Conservation (phyloP, 1,140 invertebrate species). For the Neodiprion virginianus region DNA sequence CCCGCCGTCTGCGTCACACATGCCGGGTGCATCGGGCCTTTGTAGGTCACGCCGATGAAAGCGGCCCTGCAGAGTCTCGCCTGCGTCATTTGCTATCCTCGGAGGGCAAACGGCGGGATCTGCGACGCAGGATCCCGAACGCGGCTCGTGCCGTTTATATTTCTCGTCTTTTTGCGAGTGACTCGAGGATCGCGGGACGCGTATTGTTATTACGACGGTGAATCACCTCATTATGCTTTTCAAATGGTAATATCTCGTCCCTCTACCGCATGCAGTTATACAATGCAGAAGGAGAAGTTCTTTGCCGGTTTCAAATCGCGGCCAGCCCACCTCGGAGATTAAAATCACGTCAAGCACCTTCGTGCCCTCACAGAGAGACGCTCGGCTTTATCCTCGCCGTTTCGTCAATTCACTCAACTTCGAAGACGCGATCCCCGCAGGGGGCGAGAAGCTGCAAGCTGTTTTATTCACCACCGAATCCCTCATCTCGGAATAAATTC, state of each 20-base stretch:
- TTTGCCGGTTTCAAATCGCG: background rate
- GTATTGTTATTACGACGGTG: background rate
- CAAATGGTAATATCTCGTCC: background rate
- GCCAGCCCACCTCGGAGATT: background rate
- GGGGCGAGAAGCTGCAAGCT: too few relatives aligned
- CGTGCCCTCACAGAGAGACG: background rate
- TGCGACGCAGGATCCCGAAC: background rate
- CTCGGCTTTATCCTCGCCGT: background rate
- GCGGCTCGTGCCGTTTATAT: background rate
- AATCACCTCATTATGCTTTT: slow-evolving; percentile 4
- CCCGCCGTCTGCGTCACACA: too few relatives aligned
- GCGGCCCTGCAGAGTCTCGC: background rate
- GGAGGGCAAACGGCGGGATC: background rate
- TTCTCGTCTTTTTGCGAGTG: background rate
- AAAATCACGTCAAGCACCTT: background rate
- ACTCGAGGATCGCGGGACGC: background rate
- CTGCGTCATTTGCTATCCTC: background rate
- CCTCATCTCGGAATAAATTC: too few relatives aligned
- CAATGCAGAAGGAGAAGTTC: too few relatives aligned
- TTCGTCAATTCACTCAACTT: background rate
- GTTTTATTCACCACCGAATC: too few relatives aligned
- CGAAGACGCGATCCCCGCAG: too few relatives aligned
- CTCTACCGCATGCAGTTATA: background rate
- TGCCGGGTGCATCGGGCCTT: too few relatives aligned
- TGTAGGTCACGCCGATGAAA: too few relatives aligned